A percentile compares a stretch with the other conserved stretches of the same genome.
Conservation (phyloP, 2,797 vertebrate species). For the Coregonus sp. region DNA sequence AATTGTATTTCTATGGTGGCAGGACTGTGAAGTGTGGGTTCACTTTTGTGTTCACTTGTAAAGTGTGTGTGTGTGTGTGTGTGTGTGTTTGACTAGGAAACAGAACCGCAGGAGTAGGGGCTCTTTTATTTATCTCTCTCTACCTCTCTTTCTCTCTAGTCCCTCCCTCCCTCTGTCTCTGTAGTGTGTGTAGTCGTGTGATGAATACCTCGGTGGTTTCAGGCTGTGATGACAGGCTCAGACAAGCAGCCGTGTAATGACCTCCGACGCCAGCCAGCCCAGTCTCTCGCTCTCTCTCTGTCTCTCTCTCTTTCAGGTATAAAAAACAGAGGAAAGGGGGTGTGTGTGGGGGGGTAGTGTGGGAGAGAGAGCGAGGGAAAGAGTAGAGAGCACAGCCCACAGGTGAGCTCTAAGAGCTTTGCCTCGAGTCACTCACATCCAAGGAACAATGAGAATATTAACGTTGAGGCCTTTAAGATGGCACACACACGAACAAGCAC, state of each 20-base stretch:
- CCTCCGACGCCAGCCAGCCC: constrained; percentile 72
- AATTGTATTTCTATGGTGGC: too few species aligned
- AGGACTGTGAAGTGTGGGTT: neutral
- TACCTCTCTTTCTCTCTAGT: constrained; percentile 1
- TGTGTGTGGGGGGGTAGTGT: neutral
- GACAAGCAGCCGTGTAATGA: constrained; percentile 82
- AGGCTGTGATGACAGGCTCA: constrained; percentile 78
- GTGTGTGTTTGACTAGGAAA: too few species aligned
- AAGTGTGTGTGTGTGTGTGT: too few species aligned
- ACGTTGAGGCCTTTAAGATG: constrained; percentile 37
- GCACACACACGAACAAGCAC: constrained; percentile 43
- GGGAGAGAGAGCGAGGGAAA: neutral
- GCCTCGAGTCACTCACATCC: constrained; percentile 4
- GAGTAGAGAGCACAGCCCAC: constrained; percentile 31
- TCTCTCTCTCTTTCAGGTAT: constrained; percentile 62
- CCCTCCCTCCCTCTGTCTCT: neutral
- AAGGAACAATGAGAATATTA: constrained; percentile 10
- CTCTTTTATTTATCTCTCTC: constrained; percentile 1
- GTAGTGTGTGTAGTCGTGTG: constrained; percentile 37
- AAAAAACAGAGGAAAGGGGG: constrained; percentile 56
- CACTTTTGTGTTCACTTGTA: neutral
- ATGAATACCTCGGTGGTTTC: constrained; percentile 76
- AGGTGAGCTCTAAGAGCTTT: constrained; percentile 57
- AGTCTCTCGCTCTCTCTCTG: too few species aligned
- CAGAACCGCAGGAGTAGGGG: too few species aligned